These are phyloP conservation scores for Branchellion lobata DNA, from an alignment of 2,888 invertebrate genomes.

Conservation along the genomic window DNA sequence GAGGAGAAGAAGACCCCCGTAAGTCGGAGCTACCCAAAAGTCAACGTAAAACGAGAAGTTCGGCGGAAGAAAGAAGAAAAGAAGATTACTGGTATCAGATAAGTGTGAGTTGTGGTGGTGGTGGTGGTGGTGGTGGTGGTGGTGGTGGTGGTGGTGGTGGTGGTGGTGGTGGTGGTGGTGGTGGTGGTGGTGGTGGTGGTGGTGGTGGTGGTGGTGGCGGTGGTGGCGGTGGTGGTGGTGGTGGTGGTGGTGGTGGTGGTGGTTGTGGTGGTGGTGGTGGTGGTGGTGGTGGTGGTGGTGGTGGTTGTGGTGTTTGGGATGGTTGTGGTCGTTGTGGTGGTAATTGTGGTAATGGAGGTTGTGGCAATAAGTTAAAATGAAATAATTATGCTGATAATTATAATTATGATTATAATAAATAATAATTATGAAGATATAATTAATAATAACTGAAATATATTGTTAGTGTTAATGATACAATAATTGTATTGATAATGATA, in stretches of 20 bases:
- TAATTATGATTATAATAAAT: too few species aligned
- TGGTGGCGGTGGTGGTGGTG: neutral
- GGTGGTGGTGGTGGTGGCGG: constrained; percentile 13
- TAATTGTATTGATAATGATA: constrained; percentile 9
- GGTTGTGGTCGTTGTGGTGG: too few species aligned
- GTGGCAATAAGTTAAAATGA: too few species aligned
- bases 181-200: constrained; percentile 4
- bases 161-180: constrained; percentile 7
- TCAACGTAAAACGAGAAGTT: too few species aligned
- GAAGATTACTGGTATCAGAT: constrained; percentile 4
- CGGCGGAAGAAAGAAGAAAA: neutral
- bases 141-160: constrained; percentile 10
- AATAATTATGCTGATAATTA: too few species aligned
- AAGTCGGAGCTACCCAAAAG: too few species aligned
- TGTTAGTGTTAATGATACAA: too few species aligned
- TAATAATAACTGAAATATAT: too few species aligned
- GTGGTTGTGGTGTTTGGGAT: neutral
- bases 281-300: constrained; percentile 11
- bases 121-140: neutral
- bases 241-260: neutral
- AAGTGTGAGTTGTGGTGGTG: neutral
- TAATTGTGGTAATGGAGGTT: too few species aligned
- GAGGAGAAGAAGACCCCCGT: too few species aligned
- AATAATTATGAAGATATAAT: too few species aligned
- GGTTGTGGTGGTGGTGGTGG: neutral